Conservation (phyloP, 2,888 invertebrate genomes). For the Nymphalis urticae region DNA sequence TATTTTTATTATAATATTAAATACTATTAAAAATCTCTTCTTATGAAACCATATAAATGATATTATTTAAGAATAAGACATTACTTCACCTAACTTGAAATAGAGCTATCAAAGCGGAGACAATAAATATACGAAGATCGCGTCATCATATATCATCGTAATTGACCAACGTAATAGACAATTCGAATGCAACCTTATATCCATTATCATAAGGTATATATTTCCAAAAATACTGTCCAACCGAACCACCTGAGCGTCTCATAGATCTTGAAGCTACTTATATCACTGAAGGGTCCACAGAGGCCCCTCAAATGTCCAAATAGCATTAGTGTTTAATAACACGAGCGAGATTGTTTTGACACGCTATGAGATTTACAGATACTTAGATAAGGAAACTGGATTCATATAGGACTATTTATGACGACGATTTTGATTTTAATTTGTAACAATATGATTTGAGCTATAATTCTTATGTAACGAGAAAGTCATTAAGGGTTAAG, state of each 20-base stretch:
- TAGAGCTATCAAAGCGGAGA: constrained; percentile 26
- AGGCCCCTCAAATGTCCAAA: constrained; percentile 46
- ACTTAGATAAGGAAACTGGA: constrained; percentile 17
- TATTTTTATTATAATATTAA: too few relatives aligned
- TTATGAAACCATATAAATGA: neutral
- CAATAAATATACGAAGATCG: constrained; percentile 23
- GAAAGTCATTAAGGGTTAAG: too few relatives aligned
- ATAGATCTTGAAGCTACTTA: constrained; percentile 25
- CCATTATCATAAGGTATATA: neutral
- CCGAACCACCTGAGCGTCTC: constrained; percentile 24
- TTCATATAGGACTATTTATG: neutral
- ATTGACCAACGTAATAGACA: constrained; percentile 8
- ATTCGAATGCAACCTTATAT: neutral
- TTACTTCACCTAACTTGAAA: neutral
- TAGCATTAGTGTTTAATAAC: constrained; percentile 67
- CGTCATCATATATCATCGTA: constrained; percentile 29
- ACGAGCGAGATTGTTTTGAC: constrained; percentile 72
- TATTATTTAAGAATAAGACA: constrained; percentile 3
- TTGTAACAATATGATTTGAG: too few relatives aligned
- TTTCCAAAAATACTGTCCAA: neutral
- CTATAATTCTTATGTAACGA: neutral
- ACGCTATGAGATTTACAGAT: constrained; percentile 53
- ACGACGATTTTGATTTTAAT: too few relatives aligned
- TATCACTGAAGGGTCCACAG: constrained; percentile 33
- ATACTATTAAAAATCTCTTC: too few relatives aligned